Evolutionary conservation across 2,888 invertebrate genomes (phyloP).

Genomic region (Mythimna lalbum): DNA sequence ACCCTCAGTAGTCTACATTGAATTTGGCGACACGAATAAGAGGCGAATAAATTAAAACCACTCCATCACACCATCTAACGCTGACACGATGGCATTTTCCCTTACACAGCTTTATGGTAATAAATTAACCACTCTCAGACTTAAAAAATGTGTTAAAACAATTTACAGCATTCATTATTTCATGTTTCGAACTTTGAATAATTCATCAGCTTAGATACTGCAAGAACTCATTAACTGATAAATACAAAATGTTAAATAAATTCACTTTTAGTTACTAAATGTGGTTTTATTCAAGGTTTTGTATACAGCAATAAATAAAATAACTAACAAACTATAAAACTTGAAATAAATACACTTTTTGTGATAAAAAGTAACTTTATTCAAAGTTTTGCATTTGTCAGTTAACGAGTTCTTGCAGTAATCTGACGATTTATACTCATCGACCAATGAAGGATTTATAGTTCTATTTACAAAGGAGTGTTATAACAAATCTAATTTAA

Average conservation of each 20-base stretch:
- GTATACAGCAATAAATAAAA: no score
- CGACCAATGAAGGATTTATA: background rate
- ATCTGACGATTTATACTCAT: background rate
- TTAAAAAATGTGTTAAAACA: slow-evolving; percentile 25
- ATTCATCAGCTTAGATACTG: background rate
- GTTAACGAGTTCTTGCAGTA: no score
- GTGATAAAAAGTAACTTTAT: no score
- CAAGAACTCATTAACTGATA: no score
- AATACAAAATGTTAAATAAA: no score
- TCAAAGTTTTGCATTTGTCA: no score
- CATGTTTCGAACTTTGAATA: background rate
- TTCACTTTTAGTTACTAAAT: no score
- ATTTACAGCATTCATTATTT: slow-evolving; percentile 6
- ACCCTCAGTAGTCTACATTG: slow-evolving; percentile 61
- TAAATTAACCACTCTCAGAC: slow-evolving; percentile 27
- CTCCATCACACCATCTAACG: slow-evolving; percentile 69
- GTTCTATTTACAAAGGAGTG: background rate
- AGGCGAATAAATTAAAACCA: slow-evolving; percentile 71
- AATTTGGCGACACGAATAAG: slow-evolving; percentile 61
- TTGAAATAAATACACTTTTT: no score
- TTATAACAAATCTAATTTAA: background rate
- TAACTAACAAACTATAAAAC: no score
- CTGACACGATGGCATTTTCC: slow-evolving; percentile 62
- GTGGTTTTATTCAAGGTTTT: no score
- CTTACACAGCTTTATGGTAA: slow-evolving; percentile 62